Evolutionary conservation across 2,888 invertebrate species (phyloP).

Genomic region (Heteromyza rotundicornis): DNA sequence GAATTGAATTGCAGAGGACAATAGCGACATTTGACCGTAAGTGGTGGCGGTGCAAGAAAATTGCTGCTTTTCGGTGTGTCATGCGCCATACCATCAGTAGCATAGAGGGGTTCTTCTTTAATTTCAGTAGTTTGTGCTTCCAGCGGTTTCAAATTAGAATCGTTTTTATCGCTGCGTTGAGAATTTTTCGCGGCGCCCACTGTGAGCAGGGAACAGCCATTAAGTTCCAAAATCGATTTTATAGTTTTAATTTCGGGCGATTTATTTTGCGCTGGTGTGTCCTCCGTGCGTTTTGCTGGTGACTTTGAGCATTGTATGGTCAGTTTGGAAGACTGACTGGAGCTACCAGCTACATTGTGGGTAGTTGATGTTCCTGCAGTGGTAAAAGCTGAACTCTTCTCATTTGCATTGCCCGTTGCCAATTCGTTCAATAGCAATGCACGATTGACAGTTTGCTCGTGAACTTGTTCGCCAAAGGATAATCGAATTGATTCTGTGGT

Average conservation of each 20-base stretch:
- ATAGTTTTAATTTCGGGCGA: constrained; percentile 33
- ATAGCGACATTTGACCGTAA: constrained; percentile 34
- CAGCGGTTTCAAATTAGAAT: neutral
- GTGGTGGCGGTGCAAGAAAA: constrained; percentile 6
- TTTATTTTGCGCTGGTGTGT: neutral
- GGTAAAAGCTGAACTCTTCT: no score
- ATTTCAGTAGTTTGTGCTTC: neutral
- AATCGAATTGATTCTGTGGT: constrained; percentile 30
- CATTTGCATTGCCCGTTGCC: neutral
- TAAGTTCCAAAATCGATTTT: constrained; percentile 40
- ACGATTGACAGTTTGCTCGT: constrained; percentile 12
- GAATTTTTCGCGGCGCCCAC: neutral
- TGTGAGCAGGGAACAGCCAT: constrained; percentile 40
- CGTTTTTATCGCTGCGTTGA: neutral
- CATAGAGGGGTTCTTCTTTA: neutral
- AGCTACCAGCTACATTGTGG: neutral
- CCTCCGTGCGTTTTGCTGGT: neutral
- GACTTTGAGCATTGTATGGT: neutral
- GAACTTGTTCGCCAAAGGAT: constrained; percentile 26
- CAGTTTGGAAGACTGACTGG: no score
- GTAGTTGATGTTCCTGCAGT: no score
- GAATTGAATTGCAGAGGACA: constrained; percentile 36
- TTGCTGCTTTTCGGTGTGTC: neutral
- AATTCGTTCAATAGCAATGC: constrained; percentile 16
- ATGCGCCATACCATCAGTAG: neutral